A percentile compares a stretch with the other conserved stretches of the same genome.
phyloP scores from a whole-genome alignment of 1,140 invertebrate species.

The Heterodera schachtii region DNA sequence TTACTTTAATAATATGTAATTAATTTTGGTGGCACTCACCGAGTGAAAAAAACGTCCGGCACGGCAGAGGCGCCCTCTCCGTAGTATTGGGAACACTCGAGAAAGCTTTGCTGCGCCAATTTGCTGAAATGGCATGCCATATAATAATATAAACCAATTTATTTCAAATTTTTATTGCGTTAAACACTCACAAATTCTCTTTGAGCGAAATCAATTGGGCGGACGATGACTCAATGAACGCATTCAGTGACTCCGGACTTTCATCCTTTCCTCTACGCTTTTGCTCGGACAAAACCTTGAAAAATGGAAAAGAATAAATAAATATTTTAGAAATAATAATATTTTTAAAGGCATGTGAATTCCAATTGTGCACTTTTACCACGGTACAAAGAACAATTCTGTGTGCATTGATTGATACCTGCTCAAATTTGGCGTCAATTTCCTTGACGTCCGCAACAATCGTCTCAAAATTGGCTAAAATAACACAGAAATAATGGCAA shows the following conservation, averaged over 20 bases:
- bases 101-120: conserved; percentile 40
- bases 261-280: conserved; percentile 38
- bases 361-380: too few species aligned
- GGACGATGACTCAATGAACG: conserved; percentile 26
- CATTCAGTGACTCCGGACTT: conserved; percentile 28
- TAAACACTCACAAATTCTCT: conserved; percentile 7
- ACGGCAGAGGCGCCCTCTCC: conserved; percentile 22
- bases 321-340: not conserved
- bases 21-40: too few species aligned
- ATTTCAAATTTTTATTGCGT: too few species aligned
- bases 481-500: conserved; percentile 7
- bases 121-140: conserved; percentile 27
- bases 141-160: too few species aligned
- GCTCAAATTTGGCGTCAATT: conserved; percentile 39
- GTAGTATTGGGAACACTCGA: conserved; percentile 43
- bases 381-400: too few species aligned
- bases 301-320: not conserved
- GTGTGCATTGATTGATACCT: not conserved
- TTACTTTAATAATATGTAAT: not conserved
- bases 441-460: conserved; percentile 42
- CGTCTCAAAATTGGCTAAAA: conserved; percentile 44
- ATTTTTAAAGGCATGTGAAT: too few species aligned
- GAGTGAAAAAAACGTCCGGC: conserved; percentile 41
- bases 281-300: conserved; percentile 33
- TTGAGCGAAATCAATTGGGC: conserved; percentile 23